Percentiles rank a stretch among this genome's conserved stretches.
Evolutionary conservation across 2,888 invertebrate species (phyloP).

Genomic region (Eristalis arbustorum): DNA sequence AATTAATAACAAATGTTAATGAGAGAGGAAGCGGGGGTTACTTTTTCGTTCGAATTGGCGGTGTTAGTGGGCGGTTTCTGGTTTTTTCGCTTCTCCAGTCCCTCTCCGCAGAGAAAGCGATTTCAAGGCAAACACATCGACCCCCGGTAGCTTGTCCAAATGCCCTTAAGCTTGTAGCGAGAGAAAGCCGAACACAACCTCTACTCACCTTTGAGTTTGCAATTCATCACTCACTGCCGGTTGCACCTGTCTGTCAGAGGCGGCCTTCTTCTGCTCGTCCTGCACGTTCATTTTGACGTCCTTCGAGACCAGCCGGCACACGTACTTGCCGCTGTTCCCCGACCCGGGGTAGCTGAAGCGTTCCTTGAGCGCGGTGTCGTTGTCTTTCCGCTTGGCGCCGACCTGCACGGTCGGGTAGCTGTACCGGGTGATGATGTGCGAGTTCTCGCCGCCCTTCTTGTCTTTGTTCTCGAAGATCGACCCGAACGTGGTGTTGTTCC

Average conservation of each 20-base stretch:
- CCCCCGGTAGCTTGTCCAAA: constrained; percentile 36
- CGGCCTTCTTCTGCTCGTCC: constrained; percentile 67
- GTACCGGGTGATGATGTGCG: constrained; percentile 74
- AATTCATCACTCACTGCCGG: constrained; percentile 51
- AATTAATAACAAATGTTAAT: constrained; percentile 55
- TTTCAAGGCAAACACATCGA: not conserved
- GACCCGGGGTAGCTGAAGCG: constrained; percentile 80
- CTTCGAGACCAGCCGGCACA: constrained; percentile 68
- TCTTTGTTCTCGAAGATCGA: constrained; percentile 71
- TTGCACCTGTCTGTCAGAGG: constrained; percentile 16
- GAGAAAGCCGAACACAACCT: constrained; percentile 29
- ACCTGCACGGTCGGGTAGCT: constrained; percentile 79
- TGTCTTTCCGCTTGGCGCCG: constrained; percentile 78
- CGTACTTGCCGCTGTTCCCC: constrained; percentile 69
- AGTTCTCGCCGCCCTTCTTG: constrained; percentile 57
- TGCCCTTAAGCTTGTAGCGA: constrained; percentile 51
- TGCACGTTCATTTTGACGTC: constrained; percentile 71
- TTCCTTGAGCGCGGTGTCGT: constrained; percentile 75
- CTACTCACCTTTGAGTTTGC: constrained; percentile 63
- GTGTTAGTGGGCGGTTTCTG: constrained; percentile 3
- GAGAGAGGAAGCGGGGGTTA: constrained; percentile 14
- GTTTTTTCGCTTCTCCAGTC: too few species aligned
- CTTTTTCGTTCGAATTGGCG: not conserved
- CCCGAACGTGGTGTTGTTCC: constrained; percentile 70
- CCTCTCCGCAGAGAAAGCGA: not conserved